These are phyloP conservation scores for Parnassius apollo DNA, from an alignment of 2,888 invertebrate genomes.

Conservation along the genomic window DNA sequence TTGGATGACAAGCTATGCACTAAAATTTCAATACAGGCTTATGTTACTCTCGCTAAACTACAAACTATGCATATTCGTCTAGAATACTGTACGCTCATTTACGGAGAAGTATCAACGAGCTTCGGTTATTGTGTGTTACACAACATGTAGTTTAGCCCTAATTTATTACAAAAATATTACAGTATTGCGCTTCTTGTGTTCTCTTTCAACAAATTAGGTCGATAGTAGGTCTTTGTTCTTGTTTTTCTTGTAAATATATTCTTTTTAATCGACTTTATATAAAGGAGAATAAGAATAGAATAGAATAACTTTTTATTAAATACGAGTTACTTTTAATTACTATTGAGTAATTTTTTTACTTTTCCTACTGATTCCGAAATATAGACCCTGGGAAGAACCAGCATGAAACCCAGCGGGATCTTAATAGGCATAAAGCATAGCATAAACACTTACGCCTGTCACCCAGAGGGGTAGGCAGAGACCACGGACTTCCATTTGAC, in stretches of 20 bases:
- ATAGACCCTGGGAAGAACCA: too few relatives aligned
- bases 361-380: too few relatives aligned
- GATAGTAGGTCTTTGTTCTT: not conserved
- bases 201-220: slow-evolving; percentile 12
- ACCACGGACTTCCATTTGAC: too few relatives aligned
- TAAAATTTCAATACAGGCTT: slow-evolving; percentile 25
- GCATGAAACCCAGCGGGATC: too few relatives aligned
- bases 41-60: slow-evolving; percentile 23
- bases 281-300: not conserved
- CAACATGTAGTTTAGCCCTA: slow-evolving; percentile 17
- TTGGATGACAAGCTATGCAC: slow-evolving; percentile 21
- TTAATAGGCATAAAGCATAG: too few relatives aligned
- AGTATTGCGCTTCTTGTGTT: slow-evolving; percentile 6
- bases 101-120: slow-evolving; percentile 20
- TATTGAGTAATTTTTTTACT: too few relatives aligned
- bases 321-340: too few relatives aligned
- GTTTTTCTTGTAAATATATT: not conserved
- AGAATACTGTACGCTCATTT: slow-evolving; percentile 19
- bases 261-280: not conserved
- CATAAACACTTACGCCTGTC: too few relatives aligned
- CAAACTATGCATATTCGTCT: slow-evolving; percentile 25
- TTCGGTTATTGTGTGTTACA: slow-evolving; percentile 22
- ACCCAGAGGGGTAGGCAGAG: too few relatives aligned
- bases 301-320: too few relatives aligned
- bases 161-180: slow-evolving; percentile 20